Base-by-base conservation (phyloP, 2,888 invertebrate genomes). In the Melanotus villosus region DNA sequence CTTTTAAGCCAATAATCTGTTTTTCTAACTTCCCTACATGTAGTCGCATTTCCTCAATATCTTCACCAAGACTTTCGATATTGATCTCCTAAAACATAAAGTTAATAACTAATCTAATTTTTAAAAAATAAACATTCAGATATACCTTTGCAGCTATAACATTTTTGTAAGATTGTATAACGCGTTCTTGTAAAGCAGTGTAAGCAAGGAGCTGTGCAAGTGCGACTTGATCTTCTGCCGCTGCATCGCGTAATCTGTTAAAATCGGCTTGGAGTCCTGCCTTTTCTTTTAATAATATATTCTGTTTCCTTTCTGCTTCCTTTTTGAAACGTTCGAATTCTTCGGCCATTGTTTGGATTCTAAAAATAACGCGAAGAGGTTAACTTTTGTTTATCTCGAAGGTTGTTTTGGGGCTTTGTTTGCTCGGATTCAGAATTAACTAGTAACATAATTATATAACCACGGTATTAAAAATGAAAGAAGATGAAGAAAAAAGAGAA, bases 121-220 rank as follows among this genome's bases (percentile, higher is more conserved):
- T n/a, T n/a, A n/a, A n/a, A n/a, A n/a, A n/a, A n/a, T n/a, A n/a
- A n/a, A n/a, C n/a, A n/a, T n/a, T n/a, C n/a, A n/a, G n/a, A n/a
- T n/a, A n/a, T n/a, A n/a, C n/a, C n/a, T n/a, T n/a, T 38, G 26
- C 26, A 5, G 26, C 26, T 26, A 7, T 26, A 5, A 76, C 10
- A 59, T 41, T 14, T 64, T 41, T n/a, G n/a, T n/a, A n/a, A n/a
- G n/a, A n/a, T n/a, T n/a, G n/a, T 9, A 77, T 54, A 4, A 74
- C 62, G 7, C 32, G 34, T 18, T 76, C 75, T 62, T 76, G 76
- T 45, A 75, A 67, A 18, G 71, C 62, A 26, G 60, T 72, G 9
- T 71, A 34, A 2, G 50, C 19, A 21, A 70, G 50, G 26, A 77
- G 32, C 26, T 72, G 72, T 16, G 65, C 65, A 10, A 76, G 70